Conservation (phyloP, 2,113 vertebrate species). For the Calidris pugnax region DNA sequence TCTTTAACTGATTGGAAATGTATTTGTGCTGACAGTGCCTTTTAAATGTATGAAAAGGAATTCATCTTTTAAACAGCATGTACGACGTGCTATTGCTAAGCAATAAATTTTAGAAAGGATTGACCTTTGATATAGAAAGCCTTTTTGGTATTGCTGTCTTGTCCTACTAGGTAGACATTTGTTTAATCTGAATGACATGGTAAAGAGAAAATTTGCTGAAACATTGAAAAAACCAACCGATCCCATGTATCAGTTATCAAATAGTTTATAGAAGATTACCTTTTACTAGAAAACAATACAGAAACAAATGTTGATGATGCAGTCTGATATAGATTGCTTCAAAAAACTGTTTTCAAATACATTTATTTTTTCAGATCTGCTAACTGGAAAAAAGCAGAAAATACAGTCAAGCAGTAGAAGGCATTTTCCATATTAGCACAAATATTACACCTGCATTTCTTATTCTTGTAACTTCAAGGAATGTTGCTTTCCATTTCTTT, state of each 20-base stretch:
- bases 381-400: not conserved
- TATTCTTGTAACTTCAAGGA: not conserved
- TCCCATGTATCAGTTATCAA: not conserved
- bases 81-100: not conserved
- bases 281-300: not conserved
- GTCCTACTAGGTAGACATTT: not conserved
- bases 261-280: not conserved
- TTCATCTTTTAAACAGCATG: not conserved
- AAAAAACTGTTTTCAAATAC: not conserved
- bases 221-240: not conserved
- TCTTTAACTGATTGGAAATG: not conserved
- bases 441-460: not conserved
- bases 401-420: not conserved
- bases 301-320: not conserved
- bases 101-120: not conserved
- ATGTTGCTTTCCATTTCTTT: not conserved
- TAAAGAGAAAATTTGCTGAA: not conserved
- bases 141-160: not conserved
- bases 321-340: not conserved
- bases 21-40: not conserved
- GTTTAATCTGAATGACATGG: not conserved
- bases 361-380: not conserved
- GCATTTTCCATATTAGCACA: not conserved
- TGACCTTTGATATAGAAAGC: not conserved
- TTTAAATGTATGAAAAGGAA: not conserved